These are phyloP conservation scores for Drosophila acutilabella DNA, from an alignment of 2,888 invertebrate genomes.

Conservation along the genomic window DNA sequence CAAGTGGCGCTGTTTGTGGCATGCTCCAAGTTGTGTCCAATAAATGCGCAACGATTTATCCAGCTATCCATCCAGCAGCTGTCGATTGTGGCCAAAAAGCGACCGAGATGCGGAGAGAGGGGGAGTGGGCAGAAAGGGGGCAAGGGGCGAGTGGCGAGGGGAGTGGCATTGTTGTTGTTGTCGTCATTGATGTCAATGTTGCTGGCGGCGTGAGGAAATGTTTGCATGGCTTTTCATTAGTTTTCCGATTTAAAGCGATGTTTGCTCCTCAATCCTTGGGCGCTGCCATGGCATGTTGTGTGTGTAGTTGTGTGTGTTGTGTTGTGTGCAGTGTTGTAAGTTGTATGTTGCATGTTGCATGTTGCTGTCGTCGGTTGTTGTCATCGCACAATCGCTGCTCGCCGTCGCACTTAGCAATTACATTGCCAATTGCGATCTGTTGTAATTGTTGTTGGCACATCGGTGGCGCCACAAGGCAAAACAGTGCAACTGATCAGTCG, in stretches of 20 bases:
- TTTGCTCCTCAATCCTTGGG: constrained; percentile 56
- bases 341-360: constrained; percentile 28
- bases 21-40: constrained; percentile 68
- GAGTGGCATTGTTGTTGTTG: constrained; percentile 29
- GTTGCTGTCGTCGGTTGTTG: constrained; percentile 46
- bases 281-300: constrained; percentile 28
- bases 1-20: constrained; percentile 55
- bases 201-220: constrained; percentile 84
- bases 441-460: constrained; percentile 81
- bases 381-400: constrained; percentile 60
- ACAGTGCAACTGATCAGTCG: constrained; percentile 8
- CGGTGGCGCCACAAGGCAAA: constrained; percentile 57
- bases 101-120: no score
- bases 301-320: constrained; percentile 22
- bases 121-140: background rate
- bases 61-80: constrained; percentile 64
- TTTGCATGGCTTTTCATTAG: constrained; percentile 82
- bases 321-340: constrained; percentile 12
- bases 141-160: background rate
- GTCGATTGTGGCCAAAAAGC: constrained; percentile 54
- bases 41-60: constrained; percentile 75
- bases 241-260: constrained; percentile 63
- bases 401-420: constrained; percentile 78
- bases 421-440: constrained; percentile 74
- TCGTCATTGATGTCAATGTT: constrained; percentile 56